phyloP scores from a whole-genome alignment of 2,113 vertebrate genomes.

The Labrus mixtus region DNA sequence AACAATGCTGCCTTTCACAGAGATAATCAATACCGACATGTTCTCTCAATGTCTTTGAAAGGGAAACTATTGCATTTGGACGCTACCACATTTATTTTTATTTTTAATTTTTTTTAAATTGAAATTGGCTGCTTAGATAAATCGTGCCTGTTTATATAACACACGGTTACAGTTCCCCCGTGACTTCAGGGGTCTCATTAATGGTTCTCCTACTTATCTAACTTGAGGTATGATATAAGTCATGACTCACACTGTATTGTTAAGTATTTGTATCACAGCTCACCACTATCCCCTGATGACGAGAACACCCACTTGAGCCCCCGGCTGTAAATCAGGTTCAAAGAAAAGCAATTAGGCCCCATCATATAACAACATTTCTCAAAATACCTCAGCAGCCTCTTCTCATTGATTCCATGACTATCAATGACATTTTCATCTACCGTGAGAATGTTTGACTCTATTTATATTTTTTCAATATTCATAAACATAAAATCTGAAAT shows the following conservation, averaged over 20 bases:
- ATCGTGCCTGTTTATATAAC: neutral
- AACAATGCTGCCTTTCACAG: neutral
- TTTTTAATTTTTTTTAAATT: neutral
- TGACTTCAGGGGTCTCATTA: slow-evolving; percentile 26
- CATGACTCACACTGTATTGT: slow-evolving; percentile 40
- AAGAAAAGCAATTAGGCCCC: slow-evolving; percentile 57
- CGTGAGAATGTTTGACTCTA: slow-evolving; percentile 21
- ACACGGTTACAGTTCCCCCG: neutral
- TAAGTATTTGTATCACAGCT: slow-evolving; percentile 45
- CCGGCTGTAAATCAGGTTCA: slow-evolving; percentile 52
- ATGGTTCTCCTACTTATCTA: slow-evolving; percentile 30
- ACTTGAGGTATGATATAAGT: slow-evolving; percentile 25
- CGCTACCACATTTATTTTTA: neutral
- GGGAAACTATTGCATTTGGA: neutral
- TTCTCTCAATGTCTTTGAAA: neutral
- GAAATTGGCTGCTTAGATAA: neutral
- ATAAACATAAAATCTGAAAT: slow-evolving; percentile 11
- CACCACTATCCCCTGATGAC: slow-evolving; percentile 29
- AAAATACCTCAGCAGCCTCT: slow-evolving; percentile 44
- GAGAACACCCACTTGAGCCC: slow-evolving; percentile 26
- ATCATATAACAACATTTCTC: slow-evolving; percentile 52
- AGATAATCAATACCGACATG: neutral
- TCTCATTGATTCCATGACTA: slow-evolving; percentile 24
- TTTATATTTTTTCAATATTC: neutral
- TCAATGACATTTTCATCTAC: slow-evolving; percentile 26